Base-by-base conservation (phyloP, 2,888 invertebrate genomes). In the Lymantria monacha region DNA sequence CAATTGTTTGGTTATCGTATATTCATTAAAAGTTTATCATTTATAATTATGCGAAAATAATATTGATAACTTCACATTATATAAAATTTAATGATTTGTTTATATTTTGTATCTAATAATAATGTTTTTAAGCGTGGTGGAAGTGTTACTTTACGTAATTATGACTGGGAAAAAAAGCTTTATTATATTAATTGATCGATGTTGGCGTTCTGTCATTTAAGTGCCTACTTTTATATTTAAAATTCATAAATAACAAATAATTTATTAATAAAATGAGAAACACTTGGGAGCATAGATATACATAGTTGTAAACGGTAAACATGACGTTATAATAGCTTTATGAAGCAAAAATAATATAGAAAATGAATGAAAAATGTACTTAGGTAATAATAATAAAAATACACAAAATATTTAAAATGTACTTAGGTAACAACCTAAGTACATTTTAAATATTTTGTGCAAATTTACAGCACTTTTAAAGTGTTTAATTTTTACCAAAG, bases 81-180 rank as follows among this genome's bases (percentile, higher is more conserved):
- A 38, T 44, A 30, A 36, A 47, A 48, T 11, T 11, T 12, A 14
- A 49, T 46, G 14, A 49, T 43, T 42, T 53, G 30, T 55, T 48
- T 44, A 37, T 48, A 38, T 45, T 49, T 48, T 48, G 37, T 38
- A 42, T 44, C 47, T 42, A 45, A 47, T 49, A 53, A 56, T 14
- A 53, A 30, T 55, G 30, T 47, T 45, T 55, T 55, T 51, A 47
- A 48, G 22, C 37, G 55, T 48, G 62, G 63, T 56, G 43, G 46
- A 55, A 58, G 57, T 68, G 63, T 61, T 60, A 69, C 65, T 63
- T 51, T 67, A 14, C 9, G 12, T n/a, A n/a, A 9, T 37, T 38
- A 53, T 3, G 22, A 22, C 22, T n/a, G n/a, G n/a, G 22, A 3
- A 22, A 46, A 47, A 56, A 64, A n/a, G n/a, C n/a, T n/a, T 60